These are phyloP conservation scores for Zaprionus africanus DNA, from an alignment of 1,140 invertebrate species.

Conservation along the genomic window DNA sequence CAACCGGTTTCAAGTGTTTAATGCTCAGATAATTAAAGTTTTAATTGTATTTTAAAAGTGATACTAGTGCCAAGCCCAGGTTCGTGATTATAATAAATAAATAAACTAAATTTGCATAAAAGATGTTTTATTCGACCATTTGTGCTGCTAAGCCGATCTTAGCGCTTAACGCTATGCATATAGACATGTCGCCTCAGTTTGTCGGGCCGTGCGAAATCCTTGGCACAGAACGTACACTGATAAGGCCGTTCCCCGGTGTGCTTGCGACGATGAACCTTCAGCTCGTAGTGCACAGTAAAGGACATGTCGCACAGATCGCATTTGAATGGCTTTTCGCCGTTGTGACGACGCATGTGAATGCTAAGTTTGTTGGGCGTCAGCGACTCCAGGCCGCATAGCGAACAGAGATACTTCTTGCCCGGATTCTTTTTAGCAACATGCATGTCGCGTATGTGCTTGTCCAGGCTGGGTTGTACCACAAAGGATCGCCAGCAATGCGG, in stretches of 20 bases:
- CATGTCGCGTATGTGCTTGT: conserved; percentile 73
- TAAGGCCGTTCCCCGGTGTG: conserved; percentile 87
- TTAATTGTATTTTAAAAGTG: background rate
- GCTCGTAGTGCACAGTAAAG: conserved; percentile 75
- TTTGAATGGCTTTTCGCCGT: conserved; percentile 80
- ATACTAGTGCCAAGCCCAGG: background rate
- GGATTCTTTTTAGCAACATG: conserved; percentile 69
- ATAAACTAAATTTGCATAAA: background rate
- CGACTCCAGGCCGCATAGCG: conserved; percentile 86
- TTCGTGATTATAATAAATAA: background rate
- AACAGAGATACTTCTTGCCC: conserved; percentile 84
- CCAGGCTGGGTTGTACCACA: conserved; percentile 63
- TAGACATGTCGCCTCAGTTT: conserved; percentile 87
- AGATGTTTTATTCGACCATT: background rate
- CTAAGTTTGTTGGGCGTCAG: conserved; percentile 86
- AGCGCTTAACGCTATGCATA: conserved; percentile 85
- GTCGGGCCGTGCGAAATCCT: conserved; percentile 85
- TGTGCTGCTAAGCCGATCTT: background rate
- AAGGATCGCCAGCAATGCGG: conserved; percentile 72
- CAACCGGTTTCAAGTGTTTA: conserved; percentile 8
- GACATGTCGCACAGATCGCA: conserved; percentile 82
- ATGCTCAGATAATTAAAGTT: background rate
- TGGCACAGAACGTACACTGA: conserved; percentile 86
- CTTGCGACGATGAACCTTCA: conserved; percentile 85
- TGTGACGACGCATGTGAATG: conserved; percentile 87